phyloP scores from a whole-genome alignment of 2,888 invertebrate species.

The Nasonia oneida region DNA sequence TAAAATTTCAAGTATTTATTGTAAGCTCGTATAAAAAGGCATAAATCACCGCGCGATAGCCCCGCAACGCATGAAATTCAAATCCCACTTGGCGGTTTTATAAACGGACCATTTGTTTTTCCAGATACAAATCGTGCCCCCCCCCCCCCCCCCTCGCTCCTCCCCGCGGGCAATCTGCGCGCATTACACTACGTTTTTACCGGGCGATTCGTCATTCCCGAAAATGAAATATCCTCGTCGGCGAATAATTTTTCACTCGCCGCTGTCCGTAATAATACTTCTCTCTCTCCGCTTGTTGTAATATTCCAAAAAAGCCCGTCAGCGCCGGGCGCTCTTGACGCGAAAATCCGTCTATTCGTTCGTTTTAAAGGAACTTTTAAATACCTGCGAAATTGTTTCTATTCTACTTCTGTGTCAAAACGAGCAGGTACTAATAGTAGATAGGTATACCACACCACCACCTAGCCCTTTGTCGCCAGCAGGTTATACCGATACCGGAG shows the following conservation, averaged over 20 bases:
- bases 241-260: not conserved
- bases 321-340: too few relatives aligned
- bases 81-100: not conserved
- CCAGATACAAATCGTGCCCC: not conserved
- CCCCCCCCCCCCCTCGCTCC: not conserved
- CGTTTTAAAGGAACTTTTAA: too few relatives aligned
- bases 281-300: not conserved
- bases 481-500: not conserved
- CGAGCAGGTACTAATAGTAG: too few relatives aligned
- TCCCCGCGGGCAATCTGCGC: not conserved
- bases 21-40: too few relatives aligned
- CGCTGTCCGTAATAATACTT: not conserved
- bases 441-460: not conserved
- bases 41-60: too few relatives aligned
- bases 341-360: too few relatives aligned
- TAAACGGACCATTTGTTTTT: conserved; percentile 9
- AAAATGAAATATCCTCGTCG: conserved; percentile 13
- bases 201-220: not conserved
- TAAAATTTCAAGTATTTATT: too few relatives aligned
- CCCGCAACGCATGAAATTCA: not conserved
- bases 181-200: conserved; percentile 7
- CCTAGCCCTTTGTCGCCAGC: not conserved
- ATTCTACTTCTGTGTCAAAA: too few relatives aligned
- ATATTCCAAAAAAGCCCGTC: too few relatives aligned
- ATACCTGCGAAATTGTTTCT: too few relatives aligned